Evolutionary conservation across 2,888 invertebrate genomes (phyloP), one percentile per base, ranked within the genome.

Genomic region (Silvanus unidentatus): DNA sequence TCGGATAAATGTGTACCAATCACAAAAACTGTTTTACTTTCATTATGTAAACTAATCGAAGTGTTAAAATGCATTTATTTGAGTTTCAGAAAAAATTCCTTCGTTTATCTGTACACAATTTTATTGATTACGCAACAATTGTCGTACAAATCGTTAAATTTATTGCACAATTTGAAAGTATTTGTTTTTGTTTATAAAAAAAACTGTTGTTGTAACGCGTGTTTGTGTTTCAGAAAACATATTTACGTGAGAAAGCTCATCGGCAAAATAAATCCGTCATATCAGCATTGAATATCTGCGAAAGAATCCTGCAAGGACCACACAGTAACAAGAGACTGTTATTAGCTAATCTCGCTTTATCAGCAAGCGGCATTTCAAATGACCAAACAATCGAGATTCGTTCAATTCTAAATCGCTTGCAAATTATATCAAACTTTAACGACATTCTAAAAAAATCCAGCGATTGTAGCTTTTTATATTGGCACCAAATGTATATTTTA

Each of bases 121-220:
- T 81, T 83, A 58, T 83, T 90, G 68, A 81, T 90, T 37, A 71
- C 84, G 11, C 93, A 94, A 63, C 87, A 91, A 71, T 75, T 90
- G 35, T 77, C 82, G 53, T 87, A 87, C 68, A 86, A 86, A 69
- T 80, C 85, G 5, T 73, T 89, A 35, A 77, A 77, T 37, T 76
- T 82, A 37, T 73, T 92, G 43, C 73, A 77, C 39, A 77, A 75
- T 46, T 82, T 86, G 1, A 86, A 86, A 70, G 87, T 81, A 74
- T n/a, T n/a, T n/a, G n/a, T n/a, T n/a, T n/a, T n/a, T n/a, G n/a
- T n/a, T n/a, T n/a, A n/a, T n/a, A n/a, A n/a, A n/a, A n/a, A n/a
- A n/a, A n/a, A n/a, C n/a, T n/a, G n/a, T n/a, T n/a, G n/a, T n/a
- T n/a, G n/a, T n/a, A n/a, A n/a, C n/a, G n/a, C n/a, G n/a, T n/a